phyloP scores from a whole-genome alignment of 1,140 invertebrate genomes.

The Scaptomyza montana region DNA sequence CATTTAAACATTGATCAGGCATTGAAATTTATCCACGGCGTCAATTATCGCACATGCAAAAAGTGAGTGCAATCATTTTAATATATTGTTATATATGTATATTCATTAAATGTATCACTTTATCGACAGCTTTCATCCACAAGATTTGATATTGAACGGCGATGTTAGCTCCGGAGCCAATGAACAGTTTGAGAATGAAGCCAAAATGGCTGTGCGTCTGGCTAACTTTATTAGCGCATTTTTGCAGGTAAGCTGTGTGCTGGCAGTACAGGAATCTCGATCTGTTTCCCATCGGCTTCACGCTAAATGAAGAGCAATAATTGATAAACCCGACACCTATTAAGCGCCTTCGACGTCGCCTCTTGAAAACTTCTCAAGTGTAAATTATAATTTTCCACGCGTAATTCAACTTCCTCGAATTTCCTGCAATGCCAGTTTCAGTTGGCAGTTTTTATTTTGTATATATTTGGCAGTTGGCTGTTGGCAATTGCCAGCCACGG shows the following conservation, averaged over 20 bases:
- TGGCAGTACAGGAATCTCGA: neutral
- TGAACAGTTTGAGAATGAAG: slow-evolving; percentile 96
- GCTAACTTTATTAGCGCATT: slow-evolving; percentile 98
- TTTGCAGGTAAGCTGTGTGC: slow-evolving; percentile 88
- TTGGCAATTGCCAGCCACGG: slow-evolving; percentile 55
- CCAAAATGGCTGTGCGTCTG: slow-evolving; percentile 96
- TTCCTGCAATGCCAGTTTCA: slow-evolving; percentile 78
- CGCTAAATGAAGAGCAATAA: slow-evolving; percentile 79
- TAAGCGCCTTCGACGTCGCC: slow-evolving; percentile 73
- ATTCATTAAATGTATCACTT: neutral
- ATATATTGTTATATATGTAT: neutral
- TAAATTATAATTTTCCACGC: slow-evolving; percentile 84
- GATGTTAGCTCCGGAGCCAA: slow-evolving; percentile 94
- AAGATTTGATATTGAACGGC: slow-evolving; percentile 91
- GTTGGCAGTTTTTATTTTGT: slow-evolving; percentile 4
- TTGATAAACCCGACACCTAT: slow-evolving; percentile 82
- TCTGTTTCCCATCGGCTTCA: slow-evolving; percentile 67
- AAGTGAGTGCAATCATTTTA: slow-evolving; percentile 66
- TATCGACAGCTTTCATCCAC: slow-evolving; percentile 86
- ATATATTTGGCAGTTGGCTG: slow-evolving; percentile 29
- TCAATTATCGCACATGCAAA: slow-evolving; percentile 90
- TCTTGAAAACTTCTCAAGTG: slow-evolving; percentile 83
- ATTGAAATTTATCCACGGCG: slow-evolving; percentile 90
- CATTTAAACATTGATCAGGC: slow-evolving; percentile 90
- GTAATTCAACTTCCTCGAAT: slow-evolving; percentile 83